These are phyloP conservation scores for Scolanthus callimorphus DNA, from an alignment of 92 coral and sea anemone species.

Conservation along the genomic window DNA sequence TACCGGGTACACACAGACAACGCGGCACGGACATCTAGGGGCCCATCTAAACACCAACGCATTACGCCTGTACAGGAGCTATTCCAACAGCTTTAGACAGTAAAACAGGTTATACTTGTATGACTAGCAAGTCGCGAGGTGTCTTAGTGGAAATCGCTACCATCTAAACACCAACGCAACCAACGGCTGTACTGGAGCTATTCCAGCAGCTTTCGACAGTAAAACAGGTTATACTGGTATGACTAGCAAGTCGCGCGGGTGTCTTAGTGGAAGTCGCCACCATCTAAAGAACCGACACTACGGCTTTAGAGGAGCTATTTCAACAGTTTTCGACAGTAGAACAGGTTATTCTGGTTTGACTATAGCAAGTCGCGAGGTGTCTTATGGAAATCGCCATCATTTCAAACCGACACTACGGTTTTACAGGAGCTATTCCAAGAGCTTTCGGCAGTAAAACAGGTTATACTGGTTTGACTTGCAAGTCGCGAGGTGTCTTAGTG, in stretches of 20 bases:
- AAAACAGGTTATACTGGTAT: not conserved
- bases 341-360: not conserved
- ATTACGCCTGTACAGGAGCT: slow-evolving; percentile 9
- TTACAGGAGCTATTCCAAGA: not conserved
- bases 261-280: not conserved
- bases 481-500: not conserved
- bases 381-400: too few species aligned
- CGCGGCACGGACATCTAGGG: slow-evolving; percentile 41
- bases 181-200: not conserved
- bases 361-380: too few species aligned
- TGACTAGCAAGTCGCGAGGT: not conserved
- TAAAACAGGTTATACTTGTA: not conserved
- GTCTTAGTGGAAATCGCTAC: not conserved
- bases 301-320: slow-evolving; percentile 10
- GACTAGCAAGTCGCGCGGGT: not conserved
- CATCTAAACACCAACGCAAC: not conserved
- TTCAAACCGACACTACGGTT: too few species aligned
- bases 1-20: slow-evolving; percentile 54
- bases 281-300: not conserved
- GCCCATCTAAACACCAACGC: slow-evolving; percentile 20
- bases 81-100: slow-evolving; percentile 3
- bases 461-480: not conserved
- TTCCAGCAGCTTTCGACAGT: not conserved
- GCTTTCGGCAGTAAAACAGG: not conserved
- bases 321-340: not conserved